Evolutionary conservation across 2,888 invertebrate species (phyloP).

Genomic region (Sinodicranocentrus sp.): DNA sequence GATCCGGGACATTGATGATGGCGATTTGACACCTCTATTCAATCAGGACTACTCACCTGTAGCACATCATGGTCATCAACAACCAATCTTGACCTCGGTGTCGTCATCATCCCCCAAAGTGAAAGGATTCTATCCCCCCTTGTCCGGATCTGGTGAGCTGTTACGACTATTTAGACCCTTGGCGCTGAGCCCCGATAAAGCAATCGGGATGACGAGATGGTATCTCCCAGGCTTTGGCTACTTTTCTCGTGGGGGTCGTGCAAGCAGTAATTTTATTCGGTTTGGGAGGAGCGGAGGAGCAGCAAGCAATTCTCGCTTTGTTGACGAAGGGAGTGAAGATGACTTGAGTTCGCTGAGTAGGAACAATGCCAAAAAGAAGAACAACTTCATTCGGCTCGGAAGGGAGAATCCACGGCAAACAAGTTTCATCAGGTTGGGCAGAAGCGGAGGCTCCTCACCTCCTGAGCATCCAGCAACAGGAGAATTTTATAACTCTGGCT

Average conservation of each 20-base stretch:
- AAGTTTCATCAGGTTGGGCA: constrained; percentile 76
- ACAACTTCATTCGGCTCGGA: constrained; percentile 76
- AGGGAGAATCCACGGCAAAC: constrained; percentile 75
- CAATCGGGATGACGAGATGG: constrained; percentile 59
- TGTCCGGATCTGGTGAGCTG: constrained; percentile 58
- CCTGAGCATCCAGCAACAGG: neutral
- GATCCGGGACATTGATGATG: constrained; percentile 1
- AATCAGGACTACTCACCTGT: neutral
- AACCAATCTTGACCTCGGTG: neutral
- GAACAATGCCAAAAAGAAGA: constrained; percentile 73
- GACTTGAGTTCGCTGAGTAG: constrained; percentile 31
- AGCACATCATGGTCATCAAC: neutral
- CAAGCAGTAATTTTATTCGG: constrained; percentile 75
- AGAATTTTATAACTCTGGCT: constrained; percentile 52
- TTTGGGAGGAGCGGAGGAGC: constrained; percentile 69
- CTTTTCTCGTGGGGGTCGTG: constrained; percentile 71
- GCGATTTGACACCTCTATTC: constrained; percentile 10
- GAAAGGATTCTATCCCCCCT: constrained; percentile 37
- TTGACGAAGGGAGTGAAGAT: constrained; percentile 42
- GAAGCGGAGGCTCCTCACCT: constrained; percentile 63
- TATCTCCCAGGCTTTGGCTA: constrained; percentile 65
- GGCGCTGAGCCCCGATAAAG: constrained; percentile 53
- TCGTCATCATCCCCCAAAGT: constrained; percentile 29
- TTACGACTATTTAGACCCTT: constrained; percentile 51
- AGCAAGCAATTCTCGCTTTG: neutral